phyloP scores from a whole-genome alignment of 2,888 invertebrate genomes.

The Plusia festucae region DNA sequence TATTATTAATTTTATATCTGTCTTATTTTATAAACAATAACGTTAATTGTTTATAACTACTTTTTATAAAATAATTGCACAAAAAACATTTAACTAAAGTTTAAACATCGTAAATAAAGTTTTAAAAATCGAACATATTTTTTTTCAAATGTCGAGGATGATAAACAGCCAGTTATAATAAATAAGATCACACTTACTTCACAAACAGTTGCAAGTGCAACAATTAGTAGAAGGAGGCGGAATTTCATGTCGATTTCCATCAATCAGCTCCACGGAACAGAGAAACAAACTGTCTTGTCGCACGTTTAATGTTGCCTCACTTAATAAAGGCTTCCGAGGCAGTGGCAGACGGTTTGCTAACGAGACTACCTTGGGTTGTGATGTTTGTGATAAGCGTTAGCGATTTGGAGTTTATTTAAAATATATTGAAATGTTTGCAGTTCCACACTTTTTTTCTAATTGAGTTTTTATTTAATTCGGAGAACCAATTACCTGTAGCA shows the following conservation, averaged over 20 bases:
- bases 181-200: conserved; percentile 44
- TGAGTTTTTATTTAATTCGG: no score
- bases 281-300: conserved; percentile 60
- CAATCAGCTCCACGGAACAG: conserved; percentile 46
- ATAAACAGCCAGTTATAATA: not conserved
- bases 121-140: no score
- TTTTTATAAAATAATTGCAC: no score
- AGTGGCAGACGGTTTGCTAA: conserved; percentile 60
- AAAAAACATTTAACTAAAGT: no score
- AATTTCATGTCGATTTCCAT: conserved; percentile 61
- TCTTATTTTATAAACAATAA: no score
- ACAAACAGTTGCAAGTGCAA: conserved; percentile 35
- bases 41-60: no score
- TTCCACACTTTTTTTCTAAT: no score
- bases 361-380: conserved; percentile 52
- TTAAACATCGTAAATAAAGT: no score
- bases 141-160: no score
- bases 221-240: conserved; percentile 47
- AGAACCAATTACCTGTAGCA: no score
- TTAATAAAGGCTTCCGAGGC: conserved; percentile 60
- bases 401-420: conserved; percentile 26
- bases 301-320: conserved; percentile 60
- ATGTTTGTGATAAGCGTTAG: conserved; percentile 18
- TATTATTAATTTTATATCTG: no score
- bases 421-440: not conserved